Base-by-base conservation (phyloP, 2,797 vertebrate genomes). In the Erithacus rubecula region DNA sequence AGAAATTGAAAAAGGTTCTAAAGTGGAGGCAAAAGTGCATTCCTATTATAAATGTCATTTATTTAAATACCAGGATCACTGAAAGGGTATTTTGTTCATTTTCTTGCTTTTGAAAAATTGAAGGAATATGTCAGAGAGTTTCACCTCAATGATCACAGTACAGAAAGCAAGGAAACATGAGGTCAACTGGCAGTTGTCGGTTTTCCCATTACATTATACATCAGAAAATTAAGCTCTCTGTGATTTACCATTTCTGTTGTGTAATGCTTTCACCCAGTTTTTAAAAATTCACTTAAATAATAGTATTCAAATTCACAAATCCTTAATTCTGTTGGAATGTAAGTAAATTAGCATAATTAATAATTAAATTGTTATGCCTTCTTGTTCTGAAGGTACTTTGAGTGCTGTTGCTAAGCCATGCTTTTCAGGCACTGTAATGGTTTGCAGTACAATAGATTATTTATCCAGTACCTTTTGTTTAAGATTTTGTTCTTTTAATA, bases 21-120 rank as follows among this genome's bases (percentile, higher is more conserved):
- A 96, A 95, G 89, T 87, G 74, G 56, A 96, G 87, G 85, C 46
- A 77, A 93, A 95, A 96, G 86, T 95, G 70, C 91, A 91, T 91
- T 93, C 79, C 77, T 90, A 90, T 95, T 94, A 94, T 93, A 96
- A 87, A 93, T 96, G 87, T 81, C 93, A 96, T 96, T 96, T 96
- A 95, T 95, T 95, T 94, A 94, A 96, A 95, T 94, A 91, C 58
- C 83, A 94, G 68, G 83, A 94, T 93, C 93, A 93, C 85, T 80
- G 90, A 90, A 93, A 94, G 93, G 95, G 77, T 95, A 75, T 94
- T 97, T 95, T 91, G 74, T 94, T 91, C 44, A 93, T 93, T 96
- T 97, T 83, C 83, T 87, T 93, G 58, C 80, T 90, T 94, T 90
- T 92, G 70, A 94, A 94, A 96, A 93, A 91, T 86, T 94, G 90